Evolutionary conservation across 1,140 invertebrate genomes (phyloP).

Genomic region (Papilio dardanus): DNA sequence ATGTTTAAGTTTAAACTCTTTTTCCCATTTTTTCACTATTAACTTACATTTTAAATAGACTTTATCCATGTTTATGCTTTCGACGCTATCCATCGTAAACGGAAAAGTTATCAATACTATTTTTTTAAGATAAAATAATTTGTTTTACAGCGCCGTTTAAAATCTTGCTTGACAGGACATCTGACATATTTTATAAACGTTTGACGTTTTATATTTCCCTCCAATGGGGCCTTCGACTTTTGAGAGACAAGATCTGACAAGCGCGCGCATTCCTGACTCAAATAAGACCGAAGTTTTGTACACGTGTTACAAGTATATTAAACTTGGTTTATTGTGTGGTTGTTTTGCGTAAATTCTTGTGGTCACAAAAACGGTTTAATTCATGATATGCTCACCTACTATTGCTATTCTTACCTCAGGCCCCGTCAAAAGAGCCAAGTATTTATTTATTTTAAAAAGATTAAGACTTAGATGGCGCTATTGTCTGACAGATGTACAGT

Average conservation of each 20-base stretch:
- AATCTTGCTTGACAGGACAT: conserved; percentile 12
- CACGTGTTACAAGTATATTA: too few species aligned
- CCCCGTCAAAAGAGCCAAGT: too few species aligned
- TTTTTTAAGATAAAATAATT: background rate
- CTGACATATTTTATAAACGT: background rate
- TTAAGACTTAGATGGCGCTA: too few species aligned
- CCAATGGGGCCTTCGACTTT: background rate
- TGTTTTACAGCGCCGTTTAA: background rate
- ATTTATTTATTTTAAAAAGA: too few species aligned
- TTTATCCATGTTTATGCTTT: conserved; percentile 73
- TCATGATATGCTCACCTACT: too few species aligned
- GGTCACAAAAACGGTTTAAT: too few species aligned
- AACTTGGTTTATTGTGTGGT: too few species aligned
- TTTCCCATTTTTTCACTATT: conserved; percentile 91
- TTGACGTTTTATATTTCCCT: background rate
- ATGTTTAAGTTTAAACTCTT: conserved; percentile 87
- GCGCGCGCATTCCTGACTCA: background rate
- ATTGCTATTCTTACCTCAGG: too few species aligned
- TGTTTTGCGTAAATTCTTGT: too few species aligned
- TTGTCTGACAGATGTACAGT: too few species aligned
- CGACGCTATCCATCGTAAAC: conserved; percentile 68
- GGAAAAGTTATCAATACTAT: conserved; percentile 6
- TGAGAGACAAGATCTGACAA: background rate
- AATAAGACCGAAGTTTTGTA: too few species aligned
- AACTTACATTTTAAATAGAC: conserved; percentile 85